Evolutionary conservation across 37 sponge, comb jelly and placozoan species (phyloP), one percentile per base, ranked within the genome.

Genomic region (Aphrocallistes beatrix): DNA sequence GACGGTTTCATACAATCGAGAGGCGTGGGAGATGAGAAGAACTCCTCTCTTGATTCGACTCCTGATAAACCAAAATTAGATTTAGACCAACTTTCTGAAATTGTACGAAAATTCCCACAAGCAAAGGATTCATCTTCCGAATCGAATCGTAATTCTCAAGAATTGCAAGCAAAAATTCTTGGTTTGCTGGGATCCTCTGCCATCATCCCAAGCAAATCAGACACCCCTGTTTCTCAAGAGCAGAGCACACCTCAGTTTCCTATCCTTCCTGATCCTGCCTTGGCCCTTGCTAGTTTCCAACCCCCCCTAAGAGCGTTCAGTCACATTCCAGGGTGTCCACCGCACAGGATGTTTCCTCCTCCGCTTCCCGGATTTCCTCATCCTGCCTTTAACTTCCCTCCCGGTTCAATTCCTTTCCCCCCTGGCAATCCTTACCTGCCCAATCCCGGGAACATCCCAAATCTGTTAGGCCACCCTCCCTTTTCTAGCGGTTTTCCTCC

Each of bases 161-260:
- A 92, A 39, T 85, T 92, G 37, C 93, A 92, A 81, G 93, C 93
- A 38, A 92, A 92, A 83, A 92, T 92, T 50, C 89, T 92, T 48
- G 88, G 88, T 51, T 87, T 92, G 37, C 86, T 92, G 37, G 93
- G 93, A 36, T 92, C 93, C 83, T 90, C 81, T 90, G 93, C 93
- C 39, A 90, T 88, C 39, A 86, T 92, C 23, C 93, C 93, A 38
- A 19, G 17, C 21, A 13, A 6, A 13, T 3, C 25, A 25, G 75
- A 60, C 3, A 13, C 10, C 3, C 25, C 34, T 21, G n/a, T n/a
- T n/a, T n/a, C n/a, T n/a, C n/a, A n/a, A n/a, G 17, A 32, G 75
- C 28, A 60, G 8, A 3, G 3, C 3, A 6, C 75, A 19, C 75
- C 10, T 3, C 75, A 60, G 75, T 13, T 60, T 6, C 75, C 75